Percentiles rank a stretch among this genome's conserved stretches.
Evolutionary conservation across 2,888 invertebrate species (phyloP).

Genomic region (Papilio protenor): DNA sequence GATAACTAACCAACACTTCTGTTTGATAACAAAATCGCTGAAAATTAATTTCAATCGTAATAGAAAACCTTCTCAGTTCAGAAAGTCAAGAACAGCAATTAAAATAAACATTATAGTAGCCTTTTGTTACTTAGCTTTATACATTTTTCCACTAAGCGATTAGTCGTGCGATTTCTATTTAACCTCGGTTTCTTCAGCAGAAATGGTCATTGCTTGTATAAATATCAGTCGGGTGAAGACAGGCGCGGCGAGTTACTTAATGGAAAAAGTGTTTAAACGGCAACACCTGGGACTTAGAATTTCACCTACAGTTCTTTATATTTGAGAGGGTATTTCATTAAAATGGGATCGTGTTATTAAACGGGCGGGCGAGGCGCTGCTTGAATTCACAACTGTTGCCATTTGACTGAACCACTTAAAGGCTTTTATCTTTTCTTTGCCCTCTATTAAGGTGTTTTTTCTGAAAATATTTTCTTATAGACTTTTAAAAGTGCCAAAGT

Average conservation of each 20-base stretch:
- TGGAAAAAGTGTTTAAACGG: slow-evolving; percentile 14
- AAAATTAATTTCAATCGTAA: no score
- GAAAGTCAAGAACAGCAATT: no score
- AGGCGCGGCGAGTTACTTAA: neutral
- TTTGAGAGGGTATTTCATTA: slow-evolving; percentile 66
- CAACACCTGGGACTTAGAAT: slow-evolving; percentile 51
- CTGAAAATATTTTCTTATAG: slow-evolving; percentile 6
- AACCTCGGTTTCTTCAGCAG: no score
- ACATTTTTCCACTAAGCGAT: no score
- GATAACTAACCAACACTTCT: no score
- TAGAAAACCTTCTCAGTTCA: no score
- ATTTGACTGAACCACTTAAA: slow-evolving; percentile 49
- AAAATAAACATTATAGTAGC: no score
- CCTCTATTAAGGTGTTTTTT: slow-evolving; percentile 7
- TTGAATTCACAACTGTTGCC: slow-evolving; percentile 53
- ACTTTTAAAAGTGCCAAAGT: slow-evolving; percentile 11
- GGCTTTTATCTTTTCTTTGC: slow-evolving; percentile 39
- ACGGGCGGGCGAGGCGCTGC: slow-evolving; percentile 52
- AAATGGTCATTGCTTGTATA: neutral
- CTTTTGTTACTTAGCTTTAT: no score
- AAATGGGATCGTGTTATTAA: slow-evolving; percentile 59
- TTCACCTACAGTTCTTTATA: slow-evolving; percentile 58
- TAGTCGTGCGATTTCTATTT: no score
- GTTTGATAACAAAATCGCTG: no score
- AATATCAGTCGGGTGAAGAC: neutral